Conservation (phyloP, 2,888 invertebrate species). For the Priocnemis perturbator region DNA sequence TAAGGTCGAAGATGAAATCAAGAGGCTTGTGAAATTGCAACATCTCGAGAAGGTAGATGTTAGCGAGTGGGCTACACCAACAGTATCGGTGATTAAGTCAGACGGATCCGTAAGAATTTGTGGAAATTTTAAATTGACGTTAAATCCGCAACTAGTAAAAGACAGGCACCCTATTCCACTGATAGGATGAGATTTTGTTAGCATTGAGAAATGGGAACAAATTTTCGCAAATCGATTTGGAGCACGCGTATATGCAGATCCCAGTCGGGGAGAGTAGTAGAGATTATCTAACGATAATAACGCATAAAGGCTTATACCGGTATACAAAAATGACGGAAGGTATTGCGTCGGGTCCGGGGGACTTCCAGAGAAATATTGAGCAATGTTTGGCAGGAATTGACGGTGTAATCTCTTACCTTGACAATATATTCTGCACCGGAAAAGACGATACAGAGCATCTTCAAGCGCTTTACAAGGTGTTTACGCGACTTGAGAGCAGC, state of each 20-base stretch:
- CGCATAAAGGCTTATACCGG: too few relatives aligned
- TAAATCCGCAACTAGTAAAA: conserved; percentile 52
- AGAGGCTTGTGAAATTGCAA: conserved; percentile 37
- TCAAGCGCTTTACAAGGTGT: conserved; percentile 13
- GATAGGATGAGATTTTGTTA: conserved; percentile 48
- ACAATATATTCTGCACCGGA: conserved; percentile 23
- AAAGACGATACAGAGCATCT: conserved; percentile 9
- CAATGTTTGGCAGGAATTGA: too few relatives aligned
- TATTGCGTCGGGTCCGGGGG: conserved; percentile 32
- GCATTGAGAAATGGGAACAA: conserved; percentile 48
- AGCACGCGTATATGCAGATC: conserved; percentile 41
- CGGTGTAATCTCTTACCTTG: conserved; percentile 20
- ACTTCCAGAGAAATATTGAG: conserved; percentile 32
- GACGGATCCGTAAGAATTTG: conserved; percentile 52
- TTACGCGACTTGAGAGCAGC: conserved; percentile 14
- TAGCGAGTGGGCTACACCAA: conserved; percentile 64
- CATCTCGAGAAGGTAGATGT: too few relatives aligned
- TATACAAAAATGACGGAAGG: conserved; percentile 36
- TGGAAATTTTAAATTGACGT: conserved; percentile 55
- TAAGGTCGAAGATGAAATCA: conserved; percentile 32
- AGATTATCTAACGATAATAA: conserved; percentile 33
- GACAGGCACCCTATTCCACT: conserved; percentile 58
- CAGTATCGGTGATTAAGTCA: conserved; percentile 60
- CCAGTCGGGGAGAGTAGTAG: conserved; percentile 12
- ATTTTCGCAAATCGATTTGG: conserved; percentile 52